A percentile compares a stretch with the other conserved stretches of the same genome.
Conservation (phyloP, 92 coral and sea anemone species). For the Actinostola sp. region DNA sequence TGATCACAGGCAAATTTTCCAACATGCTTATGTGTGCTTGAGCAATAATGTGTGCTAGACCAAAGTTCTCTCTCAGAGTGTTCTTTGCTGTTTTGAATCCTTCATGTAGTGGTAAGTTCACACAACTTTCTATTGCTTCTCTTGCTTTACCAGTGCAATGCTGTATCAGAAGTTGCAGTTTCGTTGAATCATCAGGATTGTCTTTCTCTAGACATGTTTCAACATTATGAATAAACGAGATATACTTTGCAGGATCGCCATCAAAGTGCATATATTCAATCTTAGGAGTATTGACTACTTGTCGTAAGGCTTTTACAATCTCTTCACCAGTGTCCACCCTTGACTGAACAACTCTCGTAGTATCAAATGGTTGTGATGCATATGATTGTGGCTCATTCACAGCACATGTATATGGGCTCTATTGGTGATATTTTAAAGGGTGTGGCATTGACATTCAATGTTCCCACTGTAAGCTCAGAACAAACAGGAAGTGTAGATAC, state of each 20-base stretch:
- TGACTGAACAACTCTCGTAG: too few species aligned
- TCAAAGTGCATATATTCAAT: constrained; percentile 63
- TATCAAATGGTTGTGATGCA: too few species aligned
- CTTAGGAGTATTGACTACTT: constrained; percentile 51
- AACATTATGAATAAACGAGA: constrained; percentile 63
- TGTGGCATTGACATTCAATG: too few species aligned
- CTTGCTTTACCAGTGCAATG: constrained; percentile 73
- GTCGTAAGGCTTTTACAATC: constrained; percentile 51
- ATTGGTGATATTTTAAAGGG: too few species aligned
- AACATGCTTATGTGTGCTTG: constrained; percentile 64
- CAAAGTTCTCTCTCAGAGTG: constrained; percentile 65
- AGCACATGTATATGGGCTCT: too few species aligned
- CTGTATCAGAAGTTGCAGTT: constrained; percentile 59
- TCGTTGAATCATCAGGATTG: constrained; percentile 47
- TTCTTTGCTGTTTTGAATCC: constrained; percentile 55
- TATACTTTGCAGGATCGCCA: constrained; percentile 59
- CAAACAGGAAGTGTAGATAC: too few species aligned
- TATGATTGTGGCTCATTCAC: too few species aligned
- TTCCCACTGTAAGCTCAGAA: too few species aligned
- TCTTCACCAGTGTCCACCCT: too few species aligned
- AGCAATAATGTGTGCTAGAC: constrained; percentile 65
- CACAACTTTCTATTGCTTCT: constrained; percentile 70
- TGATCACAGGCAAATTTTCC: constrained; percentile 43
- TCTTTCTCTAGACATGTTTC: constrained; percentile 56
- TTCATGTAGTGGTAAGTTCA: constrained; percentile 52